These are phyloP conservation scores for Temnothorax unifasciatus DNA, from an alignment of 2,888 invertebrate species.

Conservation along the genomic window DNA sequence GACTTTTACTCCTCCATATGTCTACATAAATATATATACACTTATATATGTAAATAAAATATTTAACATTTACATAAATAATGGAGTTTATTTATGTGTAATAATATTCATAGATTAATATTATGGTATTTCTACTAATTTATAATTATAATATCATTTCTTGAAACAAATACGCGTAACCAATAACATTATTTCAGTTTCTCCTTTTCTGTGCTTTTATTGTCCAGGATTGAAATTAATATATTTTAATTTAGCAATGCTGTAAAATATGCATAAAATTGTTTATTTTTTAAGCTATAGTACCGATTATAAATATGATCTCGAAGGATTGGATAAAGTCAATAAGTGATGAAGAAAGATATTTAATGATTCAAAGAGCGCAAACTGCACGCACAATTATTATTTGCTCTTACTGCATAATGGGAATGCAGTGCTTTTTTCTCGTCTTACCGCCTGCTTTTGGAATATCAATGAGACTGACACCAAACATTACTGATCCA, in stretches of 20 bases:
- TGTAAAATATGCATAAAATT: background rate
- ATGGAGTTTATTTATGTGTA: no score
- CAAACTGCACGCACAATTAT: constrained; percentile 9
- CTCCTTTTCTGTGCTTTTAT: no score
- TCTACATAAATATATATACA: no score
- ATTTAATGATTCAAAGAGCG: constrained; percentile 49
- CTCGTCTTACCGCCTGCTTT: background rate
- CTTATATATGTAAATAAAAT: no score
- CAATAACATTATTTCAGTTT: no score
- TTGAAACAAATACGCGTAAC: no score
- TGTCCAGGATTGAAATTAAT: no score
- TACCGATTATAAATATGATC: constrained; percentile 55
- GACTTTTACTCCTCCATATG: no score
- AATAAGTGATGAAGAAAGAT: constrained; percentile 37
- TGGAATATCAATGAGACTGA: constrained; percentile 4
- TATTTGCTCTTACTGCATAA: background rate
- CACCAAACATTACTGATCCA: constrained; percentile 19
- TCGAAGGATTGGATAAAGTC: constrained; percentile 55
- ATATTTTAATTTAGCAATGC: background rate
- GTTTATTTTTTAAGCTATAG: constrained; percentile 41
- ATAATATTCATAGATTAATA: no score
- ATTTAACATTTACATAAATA: no score
- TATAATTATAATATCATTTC: no score
- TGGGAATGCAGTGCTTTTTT: background rate
- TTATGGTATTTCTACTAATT: no score